Base-by-base conservation (phyloP, 2,113 vertebrate genomes). In the Strix uralensis region DNA sequence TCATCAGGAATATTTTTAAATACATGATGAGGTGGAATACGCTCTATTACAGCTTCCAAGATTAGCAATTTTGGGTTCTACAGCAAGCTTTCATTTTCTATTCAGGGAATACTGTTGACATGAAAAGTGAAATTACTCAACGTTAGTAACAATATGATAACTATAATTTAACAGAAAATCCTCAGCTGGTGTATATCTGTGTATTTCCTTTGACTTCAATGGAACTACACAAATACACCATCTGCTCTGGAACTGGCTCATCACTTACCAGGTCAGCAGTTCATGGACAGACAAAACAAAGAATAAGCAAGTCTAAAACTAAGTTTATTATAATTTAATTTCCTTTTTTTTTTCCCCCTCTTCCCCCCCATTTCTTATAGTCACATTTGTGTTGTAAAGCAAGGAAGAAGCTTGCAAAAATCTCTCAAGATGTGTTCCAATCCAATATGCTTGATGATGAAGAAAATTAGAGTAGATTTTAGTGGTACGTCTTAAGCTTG, bases 201-300 rank as follows among this genome's bases (percentile, higher is more conserved):
- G 80, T 67, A 36, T 77, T 84, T 81, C 72, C 92, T 89, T 61
- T 66, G 86, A 91, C 94, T 94, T 79, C 86, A 85, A 66, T 44
- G 77, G 69, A 94, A 72, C 91, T 69, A 44, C 78, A 91, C 91
- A 91, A 94, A 96, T 25, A 80, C 81, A 94, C 91, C 96, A 89
- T 91, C 95, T 95, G 97, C 86, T 95, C 86, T 91, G 87, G 86
- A 94, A 94, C 94, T 42, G 81, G 58, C 89, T 95, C 89, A 73
- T 73, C 95, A 80, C 84, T 94, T 78, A 83, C 29, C 4, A 30
- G 94, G 91, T 92, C 96, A 96, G 88, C 84, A 91, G 95, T 80
- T 95, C 92, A 95, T 1, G 7, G 81, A 38, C 70, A 95, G 47
- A 95, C 62, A 93, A 83, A 86, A 66, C 54, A 89, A 92, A 92